Conservation (phyloP, 2,113 vertebrate genomes). For the Ceyx margarethae region DNA sequence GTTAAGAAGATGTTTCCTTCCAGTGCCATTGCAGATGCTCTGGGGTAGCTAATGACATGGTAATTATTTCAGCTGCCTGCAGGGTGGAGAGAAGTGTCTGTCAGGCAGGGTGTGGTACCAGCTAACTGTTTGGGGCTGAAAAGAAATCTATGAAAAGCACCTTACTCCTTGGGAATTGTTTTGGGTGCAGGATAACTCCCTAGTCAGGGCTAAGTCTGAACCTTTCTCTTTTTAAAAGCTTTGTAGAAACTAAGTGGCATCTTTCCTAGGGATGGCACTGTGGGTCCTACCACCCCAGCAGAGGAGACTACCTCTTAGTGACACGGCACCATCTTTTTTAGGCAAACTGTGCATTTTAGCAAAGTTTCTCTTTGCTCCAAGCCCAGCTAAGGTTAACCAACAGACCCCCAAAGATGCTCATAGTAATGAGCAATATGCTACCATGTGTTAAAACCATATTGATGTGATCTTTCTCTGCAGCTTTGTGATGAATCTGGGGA, state of each 20-base stretch:
- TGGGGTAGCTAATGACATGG: not conserved
- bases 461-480: slow-evolving; percentile 61
- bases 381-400: not conserved
- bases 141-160: not conserved
- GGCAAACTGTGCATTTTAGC: not conserved
- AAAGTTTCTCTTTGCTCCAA: not conserved
- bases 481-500: slow-evolving; percentile 87
- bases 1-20: not conserved
- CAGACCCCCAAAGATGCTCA: not conserved
- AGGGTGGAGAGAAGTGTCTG: not conserved
- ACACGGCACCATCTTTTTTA: not conserved
- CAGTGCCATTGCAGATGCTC: not conserved
- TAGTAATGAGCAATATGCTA: not conserved
- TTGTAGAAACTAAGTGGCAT: not conserved
- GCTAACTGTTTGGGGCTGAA: not conserved
- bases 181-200: not conserved
- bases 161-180: not conserved
- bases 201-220: not conserved
- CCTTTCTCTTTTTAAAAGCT: not conserved
- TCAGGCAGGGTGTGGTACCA: not conserved
- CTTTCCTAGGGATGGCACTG: not conserved
- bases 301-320: not conserved
- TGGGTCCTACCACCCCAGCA: not conserved
- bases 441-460: not conserved
- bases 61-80: slow-evolving; percentile 12